Conservation (phyloP, 2,888 invertebrate species). For the Quadriops clusia region DNA sequence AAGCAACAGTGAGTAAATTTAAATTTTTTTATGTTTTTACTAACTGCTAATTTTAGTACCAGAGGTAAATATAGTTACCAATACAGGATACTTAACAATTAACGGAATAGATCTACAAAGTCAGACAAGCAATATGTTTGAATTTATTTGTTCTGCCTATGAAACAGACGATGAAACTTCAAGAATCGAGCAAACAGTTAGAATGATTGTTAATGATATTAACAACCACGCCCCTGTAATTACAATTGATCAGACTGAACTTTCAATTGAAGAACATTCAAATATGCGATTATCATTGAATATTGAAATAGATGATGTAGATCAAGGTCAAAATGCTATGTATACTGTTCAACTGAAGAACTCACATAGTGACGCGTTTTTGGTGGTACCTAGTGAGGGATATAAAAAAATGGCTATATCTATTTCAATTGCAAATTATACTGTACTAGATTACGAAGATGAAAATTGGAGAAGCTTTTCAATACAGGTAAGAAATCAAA, state of each 20-base stretch:
- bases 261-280: slow-evolving; percentile 43
- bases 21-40: no score
- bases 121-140: no score
- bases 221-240: slow-evolving; percentile 56
- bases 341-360: slow-evolving; percentile 38
- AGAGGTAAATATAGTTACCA: slow-evolving; percentile 1
- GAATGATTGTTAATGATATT: slow-evolving; percentile 40
- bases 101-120: no score
- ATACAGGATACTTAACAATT: no score
- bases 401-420: slow-evolving; percentile 48
- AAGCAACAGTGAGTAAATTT: no score
- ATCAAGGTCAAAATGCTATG: slow-evolving; percentile 48
- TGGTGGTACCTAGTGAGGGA: slow-evolving; percentile 47
- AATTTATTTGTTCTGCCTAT: no score
- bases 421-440: slow-evolving; percentile 43
- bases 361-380: slow-evolving; percentile 37
- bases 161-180: slow-evolving; percentile 24
- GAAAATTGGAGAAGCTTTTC: slow-evolving; percentile 36
- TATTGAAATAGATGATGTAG: slow-evolving; percentile 38
- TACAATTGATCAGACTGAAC: slow-evolving; percentile 23
- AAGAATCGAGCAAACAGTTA: slow-evolving; percentile 20
- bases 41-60: no score
- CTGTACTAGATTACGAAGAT: slow-evolving; percentile 47
- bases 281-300: slow-evolving; percentile 37
- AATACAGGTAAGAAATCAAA: no score